These are phyloP conservation scores for Pseudomyrmex cubaensis DNA, from an alignment of 1,140 invertebrate species.

Conservation along the genomic window DNA sequence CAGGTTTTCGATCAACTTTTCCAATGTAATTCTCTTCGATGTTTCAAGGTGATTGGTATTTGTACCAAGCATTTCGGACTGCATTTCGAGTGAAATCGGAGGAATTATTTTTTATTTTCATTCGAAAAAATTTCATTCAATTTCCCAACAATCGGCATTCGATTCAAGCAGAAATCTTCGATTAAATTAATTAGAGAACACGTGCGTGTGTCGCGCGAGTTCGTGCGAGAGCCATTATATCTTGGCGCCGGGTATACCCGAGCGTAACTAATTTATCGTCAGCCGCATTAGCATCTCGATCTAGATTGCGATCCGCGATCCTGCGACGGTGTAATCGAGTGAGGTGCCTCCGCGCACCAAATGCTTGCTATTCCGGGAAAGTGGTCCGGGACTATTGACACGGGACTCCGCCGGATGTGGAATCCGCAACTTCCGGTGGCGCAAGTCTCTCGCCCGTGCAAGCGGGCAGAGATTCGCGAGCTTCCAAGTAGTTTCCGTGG, in stretches of 20 bases:
- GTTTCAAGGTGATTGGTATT: background rate
- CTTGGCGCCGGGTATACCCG: conserved; percentile 29
- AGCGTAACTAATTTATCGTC: conserved; percentile 49
- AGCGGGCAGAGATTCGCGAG: conserved; percentile 39
- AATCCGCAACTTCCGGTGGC: conserved; percentile 44
- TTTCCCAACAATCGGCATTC: background rate
- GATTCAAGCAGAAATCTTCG: background rate
- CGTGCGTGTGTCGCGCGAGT: background rate
- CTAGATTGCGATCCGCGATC: conserved; percentile 45
- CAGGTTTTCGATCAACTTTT: too few relatives aligned
- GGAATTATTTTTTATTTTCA: too few relatives aligned
- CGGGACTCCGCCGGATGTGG: conserved; percentile 25
- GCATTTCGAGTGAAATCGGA: too few relatives aligned
- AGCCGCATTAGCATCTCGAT: conserved; percentile 50
- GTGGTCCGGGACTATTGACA: conserved; percentile 44
- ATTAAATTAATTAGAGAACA: background rate
- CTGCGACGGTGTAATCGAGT: conserved; percentile 35
- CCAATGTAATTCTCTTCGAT: background rate
- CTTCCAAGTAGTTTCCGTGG: conserved; percentile 45
- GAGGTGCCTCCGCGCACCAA: background rate
- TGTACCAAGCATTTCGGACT: too few relatives aligned
- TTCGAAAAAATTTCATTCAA: background rate
- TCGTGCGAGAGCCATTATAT: conserved; percentile 31
- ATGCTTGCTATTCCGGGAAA: conserved; percentile 25
- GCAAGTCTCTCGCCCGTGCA: conserved; percentile 5